Percentiles rank a stretch among this genome's conserved stretches.
Evolutionary conservation across 2,113 vertebrate genomes (phyloP).

Genomic region (Bombycilla garrulus): DNA sequence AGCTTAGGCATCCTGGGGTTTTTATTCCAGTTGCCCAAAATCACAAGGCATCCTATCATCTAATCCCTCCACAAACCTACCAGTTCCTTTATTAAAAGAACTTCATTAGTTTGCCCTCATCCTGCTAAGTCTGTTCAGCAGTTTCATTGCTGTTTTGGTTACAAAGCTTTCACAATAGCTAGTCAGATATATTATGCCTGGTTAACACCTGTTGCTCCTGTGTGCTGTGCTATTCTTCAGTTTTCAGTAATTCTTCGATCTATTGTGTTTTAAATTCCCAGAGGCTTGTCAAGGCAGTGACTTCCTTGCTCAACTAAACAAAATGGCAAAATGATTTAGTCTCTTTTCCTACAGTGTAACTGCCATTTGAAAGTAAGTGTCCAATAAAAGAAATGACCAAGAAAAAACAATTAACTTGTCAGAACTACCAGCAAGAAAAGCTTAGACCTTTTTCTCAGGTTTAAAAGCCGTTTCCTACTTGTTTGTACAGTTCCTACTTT

Average conservation of each 20-base stretch:
- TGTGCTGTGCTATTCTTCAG: not conserved
- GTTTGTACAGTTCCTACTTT: not conserved
- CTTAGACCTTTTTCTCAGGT: not conserved
- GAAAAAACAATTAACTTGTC: not conserved
- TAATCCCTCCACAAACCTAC: not conserved
- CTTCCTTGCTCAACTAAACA: not conserved
- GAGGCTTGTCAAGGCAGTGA: not conserved
- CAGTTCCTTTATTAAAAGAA: not conserved
- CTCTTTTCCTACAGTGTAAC: not conserved
- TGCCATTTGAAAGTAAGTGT: not conserved
- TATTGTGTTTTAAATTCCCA: not conserved
- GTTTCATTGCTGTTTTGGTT: not conserved
- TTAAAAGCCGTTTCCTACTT: not conserved
- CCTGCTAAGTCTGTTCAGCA: not conserved
- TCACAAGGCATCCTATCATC: not conserved
- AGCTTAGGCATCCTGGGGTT: not conserved
- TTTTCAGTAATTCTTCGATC: not conserved
- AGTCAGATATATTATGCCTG: not conserved
- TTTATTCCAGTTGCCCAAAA: not conserved
- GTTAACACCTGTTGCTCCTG: not conserved
- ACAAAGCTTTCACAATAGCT: not conserved
- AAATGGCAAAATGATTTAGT: not conserved
- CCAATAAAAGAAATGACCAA: not conserved
- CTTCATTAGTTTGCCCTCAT: not conserved
- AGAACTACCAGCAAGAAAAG: not conserved